Percentiles rank a stretch among this genome's conserved stretches.
Evolutionary conservation across 2,113 vertebrate genomes (phyloP).

Genomic region (Pomatorhinus ruficollis): DNA sequence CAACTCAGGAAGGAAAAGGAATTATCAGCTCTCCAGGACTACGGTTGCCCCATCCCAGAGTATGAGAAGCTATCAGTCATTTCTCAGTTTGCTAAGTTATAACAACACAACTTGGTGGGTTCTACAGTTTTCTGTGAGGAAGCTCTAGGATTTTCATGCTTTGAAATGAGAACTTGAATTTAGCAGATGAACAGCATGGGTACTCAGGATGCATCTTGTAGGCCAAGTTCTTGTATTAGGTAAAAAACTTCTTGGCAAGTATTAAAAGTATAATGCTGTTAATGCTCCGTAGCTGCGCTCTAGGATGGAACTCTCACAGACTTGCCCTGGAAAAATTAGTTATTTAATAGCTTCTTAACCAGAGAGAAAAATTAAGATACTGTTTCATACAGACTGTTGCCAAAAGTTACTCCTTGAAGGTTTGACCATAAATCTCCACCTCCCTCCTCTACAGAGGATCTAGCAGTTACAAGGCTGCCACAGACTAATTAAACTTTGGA

Average conservation of each 20-base stretch:
- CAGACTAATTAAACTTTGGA: neutral
- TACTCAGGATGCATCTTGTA: neutral
- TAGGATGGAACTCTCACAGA: neutral
- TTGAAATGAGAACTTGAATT: neutral
- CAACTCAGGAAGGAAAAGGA: neutral
- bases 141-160: neutral
- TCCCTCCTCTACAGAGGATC: neutral
- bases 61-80: neutral
- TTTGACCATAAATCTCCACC: neutral
- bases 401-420: neutral
- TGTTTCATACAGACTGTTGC: neutral
- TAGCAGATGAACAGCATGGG: neutral
- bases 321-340: neutral
- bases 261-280: neutral
- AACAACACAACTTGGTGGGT: neutral
- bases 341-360: neutral
- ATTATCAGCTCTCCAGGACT: neutral
- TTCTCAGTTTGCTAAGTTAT: neutral
- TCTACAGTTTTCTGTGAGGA: neutral
- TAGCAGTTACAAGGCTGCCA: neutral
- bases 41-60: fast-evolving
- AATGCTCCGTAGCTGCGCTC: fast-evolving
- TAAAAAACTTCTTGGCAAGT: neutral
- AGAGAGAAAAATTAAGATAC: neutral
- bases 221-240: neutral